Conservation (phyloP, 1,140 invertebrate species). For the Pararge aegeria region DNA sequence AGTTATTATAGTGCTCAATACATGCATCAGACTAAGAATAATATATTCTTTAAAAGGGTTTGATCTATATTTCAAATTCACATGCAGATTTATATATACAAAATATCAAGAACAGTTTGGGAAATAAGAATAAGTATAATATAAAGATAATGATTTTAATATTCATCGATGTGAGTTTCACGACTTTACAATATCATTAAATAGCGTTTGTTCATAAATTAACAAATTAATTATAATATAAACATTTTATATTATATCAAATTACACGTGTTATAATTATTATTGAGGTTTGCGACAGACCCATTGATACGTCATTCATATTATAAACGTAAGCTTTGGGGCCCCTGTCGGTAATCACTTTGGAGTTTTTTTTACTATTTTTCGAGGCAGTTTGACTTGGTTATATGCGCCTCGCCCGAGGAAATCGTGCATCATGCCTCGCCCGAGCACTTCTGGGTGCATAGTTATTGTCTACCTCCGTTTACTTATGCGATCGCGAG, state of each 20-base stretch:
- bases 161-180: neutral
- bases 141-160: constrained; percentile 1
- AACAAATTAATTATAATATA: constrained; percentile 6
- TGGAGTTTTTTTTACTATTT: too few relatives aligned
- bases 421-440: too few relatives aligned
- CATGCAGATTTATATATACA: too few relatives aligned
- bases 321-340: neutral
- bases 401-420: too few relatives aligned
- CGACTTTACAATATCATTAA: neutral
- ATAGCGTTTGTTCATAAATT: constrained; percentile 4
- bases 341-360: neutral
- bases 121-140: neutral
- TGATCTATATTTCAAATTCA: too few relatives aligned
- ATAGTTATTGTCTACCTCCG: too few relatives aligned
- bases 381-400: too few relatives aligned
- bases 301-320: neutral
- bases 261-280: neutral
- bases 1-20: too few relatives aligned
- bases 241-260: neutral
- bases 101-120: neutral
- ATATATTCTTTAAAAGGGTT: too few relatives aligned
- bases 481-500: too few relatives aligned
- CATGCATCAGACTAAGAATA: too few relatives aligned
- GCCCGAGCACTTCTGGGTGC: too few relatives aligned
- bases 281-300: neutral